phyloP scores from a whole-genome alignment of 1,140 invertebrate genomes.

The Diprion similis region DNA sequence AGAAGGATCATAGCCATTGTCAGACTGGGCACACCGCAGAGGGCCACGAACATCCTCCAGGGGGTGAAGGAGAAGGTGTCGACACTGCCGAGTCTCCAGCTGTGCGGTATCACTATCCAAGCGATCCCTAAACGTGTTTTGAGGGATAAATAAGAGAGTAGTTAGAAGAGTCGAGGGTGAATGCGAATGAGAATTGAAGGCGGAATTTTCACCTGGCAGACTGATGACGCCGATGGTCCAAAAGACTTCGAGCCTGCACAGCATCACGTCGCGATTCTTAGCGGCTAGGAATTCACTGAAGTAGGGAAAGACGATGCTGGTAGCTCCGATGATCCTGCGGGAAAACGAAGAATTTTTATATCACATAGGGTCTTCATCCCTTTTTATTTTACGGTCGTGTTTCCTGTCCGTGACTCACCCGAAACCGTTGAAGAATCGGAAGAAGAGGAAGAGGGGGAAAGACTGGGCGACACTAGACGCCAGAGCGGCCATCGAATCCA shows the following conservation, averaged over 20 bases:
- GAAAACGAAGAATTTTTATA: conserved; percentile 9
- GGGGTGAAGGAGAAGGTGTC: conserved; percentile 56
- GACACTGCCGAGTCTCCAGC: conserved; percentile 45
- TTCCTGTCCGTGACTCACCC: conserved; percentile 53
- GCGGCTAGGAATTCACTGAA: conserved; percentile 67
- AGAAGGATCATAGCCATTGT: conserved; percentile 43
- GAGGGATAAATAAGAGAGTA: neutral
- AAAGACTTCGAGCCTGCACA: conserved; percentile 66
- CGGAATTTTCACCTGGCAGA: conserved; percentile 56
- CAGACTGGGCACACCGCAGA: conserved; percentile 37
- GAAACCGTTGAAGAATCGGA: conserved; percentile 71
- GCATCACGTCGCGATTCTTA: conserved; percentile 62
- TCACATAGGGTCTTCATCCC: neutral
- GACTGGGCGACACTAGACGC: conserved; percentile 66
- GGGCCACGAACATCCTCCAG: conserved; percentile 59
- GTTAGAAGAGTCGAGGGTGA: neutral
- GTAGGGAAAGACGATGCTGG: conserved; percentile 66
- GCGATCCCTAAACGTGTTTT: conserved; percentile 60
- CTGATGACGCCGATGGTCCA: conserved; percentile 67
- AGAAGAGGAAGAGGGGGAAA: conserved; percentile 60
- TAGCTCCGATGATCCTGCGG: conserved; percentile 66
- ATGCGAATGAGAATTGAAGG: neutral
- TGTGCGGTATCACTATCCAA: conserved; percentile 61
- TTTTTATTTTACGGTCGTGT: conserved; percentile 12
- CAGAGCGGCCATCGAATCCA: conserved; percentile 69